Evolutionary conservation across 2,113 vertebrate species (phyloP), one percentile per base, ranked within the genome.

Genomic region (Phylloscopus trochilus): DNA sequence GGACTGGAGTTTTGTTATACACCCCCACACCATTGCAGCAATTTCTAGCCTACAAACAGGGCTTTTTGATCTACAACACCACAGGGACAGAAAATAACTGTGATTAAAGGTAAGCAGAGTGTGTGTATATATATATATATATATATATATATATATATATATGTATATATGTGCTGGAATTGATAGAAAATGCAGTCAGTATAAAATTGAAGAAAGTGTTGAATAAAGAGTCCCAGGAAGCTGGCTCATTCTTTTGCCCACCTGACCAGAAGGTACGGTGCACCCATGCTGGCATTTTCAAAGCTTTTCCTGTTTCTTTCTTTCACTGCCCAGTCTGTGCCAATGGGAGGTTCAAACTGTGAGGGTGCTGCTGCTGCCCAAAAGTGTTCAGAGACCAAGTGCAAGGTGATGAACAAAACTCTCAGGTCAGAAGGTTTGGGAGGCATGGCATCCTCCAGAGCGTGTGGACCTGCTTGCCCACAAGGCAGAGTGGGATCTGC

Each of bases 341-440:
- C 69, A 55, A 16, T 2, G 35, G 4, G 8, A 78, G 15, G 9
- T 67, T 82, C 78, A 87, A 53, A 41, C 7, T 9, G 13, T 31
- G 30, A 55, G 13, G 27, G 9, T 86, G 44, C 39, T 94, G 37
- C 43, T 30, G 27, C 43, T 3, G 3, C 44, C 27, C 53, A 75
- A 47, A 94, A 35, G 47, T 85, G 16, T 44, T 79, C 33, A 70
- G 63, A 70, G 46, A 66, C 9, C 10, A n/a, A 66, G 55, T 13
- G 28, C 1, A 6, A 82, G 41, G 27, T 0, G 0, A 33, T 19
- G 49, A 39, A n/a, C 49, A 72, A 64, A 79, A 79, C 27, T 6
- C 24, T 13, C 0, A 3, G 30, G 18, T 30, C 27, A 72, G 62
- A 70, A 52, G 1, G 9, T 46, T 39, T 2, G 3, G 24, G 41